phyloP scores from a whole-genome alignment of 1,140 invertebrate genomes.

The Pollicipes pollicipes region DNA sequence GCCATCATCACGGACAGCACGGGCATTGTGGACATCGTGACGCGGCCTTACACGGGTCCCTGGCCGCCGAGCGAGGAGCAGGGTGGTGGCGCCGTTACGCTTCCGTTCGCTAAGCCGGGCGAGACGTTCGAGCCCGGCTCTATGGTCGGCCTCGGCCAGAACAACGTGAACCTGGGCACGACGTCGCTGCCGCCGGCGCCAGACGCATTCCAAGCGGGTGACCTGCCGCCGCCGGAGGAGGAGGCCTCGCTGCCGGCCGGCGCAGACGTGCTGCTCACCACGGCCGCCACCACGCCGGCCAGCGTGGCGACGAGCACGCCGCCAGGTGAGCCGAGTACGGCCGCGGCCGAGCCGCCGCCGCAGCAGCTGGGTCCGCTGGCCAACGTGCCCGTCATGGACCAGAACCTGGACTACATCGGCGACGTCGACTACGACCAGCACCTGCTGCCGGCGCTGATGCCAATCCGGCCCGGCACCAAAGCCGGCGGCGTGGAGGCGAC shows the following conservation, averaged over 20 bases:
- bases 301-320: not conserved
- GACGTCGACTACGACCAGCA: slow-evolving; percentile 2
- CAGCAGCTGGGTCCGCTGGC: not conserved
- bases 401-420: not conserved
- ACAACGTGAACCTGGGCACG: not conserved
- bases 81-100: not conserved
- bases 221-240: not conserved
- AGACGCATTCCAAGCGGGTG: not conserved
- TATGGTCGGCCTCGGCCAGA: not conserved
- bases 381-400: not conserved
- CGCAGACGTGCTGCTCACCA: not conserved
- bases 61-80: not conserved
- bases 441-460: not conserved
- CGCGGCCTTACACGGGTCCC: slow-evolving; percentile 12
- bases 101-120: slow-evolving; percentile 3
- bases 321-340: not conserved
- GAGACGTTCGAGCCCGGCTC: slow-evolving; percentile 1
- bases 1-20: slow-evolving; percentile 17
- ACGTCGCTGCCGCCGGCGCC: not conserved
- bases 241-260: not conserved
- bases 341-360: not conserved
- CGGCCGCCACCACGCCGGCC: not conserved
- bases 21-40: slow-evolving; percentile 15
- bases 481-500: not conserved
- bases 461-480: not conserved